Conservation (phyloP, 1,140 invertebrate genomes). For the Dryas iulia region DNA sequence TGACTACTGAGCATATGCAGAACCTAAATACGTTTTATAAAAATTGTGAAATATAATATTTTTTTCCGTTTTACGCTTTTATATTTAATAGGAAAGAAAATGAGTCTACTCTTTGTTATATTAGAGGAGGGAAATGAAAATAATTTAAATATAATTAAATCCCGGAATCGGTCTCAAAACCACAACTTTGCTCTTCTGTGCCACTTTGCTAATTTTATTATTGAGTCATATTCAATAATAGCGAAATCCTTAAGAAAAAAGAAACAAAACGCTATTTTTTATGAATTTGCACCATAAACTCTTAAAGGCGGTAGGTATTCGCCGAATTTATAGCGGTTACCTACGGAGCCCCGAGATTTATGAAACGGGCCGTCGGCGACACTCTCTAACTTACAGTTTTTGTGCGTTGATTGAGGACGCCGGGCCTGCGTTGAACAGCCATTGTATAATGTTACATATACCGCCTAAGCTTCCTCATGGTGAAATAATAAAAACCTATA, state of each 20-base stretch:
- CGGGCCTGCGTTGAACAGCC: slow-evolving; percentile 24
- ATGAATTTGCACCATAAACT: slow-evolving; percentile 9
- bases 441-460: background rate
- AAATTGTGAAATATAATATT: too few relatives aligned
- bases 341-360: slow-evolving; percentile 61
- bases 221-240: too few relatives aligned
- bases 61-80: too few relatives aligned
- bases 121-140: too few relatives aligned
- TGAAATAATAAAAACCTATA: background rate
- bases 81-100: background rate
- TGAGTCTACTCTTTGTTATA: too few relatives aligned
- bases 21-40: too few relatives aligned
- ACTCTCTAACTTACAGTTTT: slow-evolving; percentile 56
- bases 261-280: slow-evolving; percentile 8
- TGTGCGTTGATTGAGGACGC: slow-evolving; percentile 44
- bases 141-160: too few relatives aligned
- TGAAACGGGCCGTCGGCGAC: slow-evolving; percentile 46
- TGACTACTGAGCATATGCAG: too few relatives aligned
- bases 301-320: slow-evolving; percentile 29
- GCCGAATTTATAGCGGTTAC: slow-evolving; percentile 62
- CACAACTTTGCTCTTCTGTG: too few relatives aligned
- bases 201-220: too few relatives aligned
- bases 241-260: too few relatives aligned
- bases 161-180: too few relatives aligned
- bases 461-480: background rate